These are phyloP conservation scores for Etheostoma spectabile DNA, from an alignment of 2,113 vertebrate genomes.

Conservation along the genomic window DNA sequence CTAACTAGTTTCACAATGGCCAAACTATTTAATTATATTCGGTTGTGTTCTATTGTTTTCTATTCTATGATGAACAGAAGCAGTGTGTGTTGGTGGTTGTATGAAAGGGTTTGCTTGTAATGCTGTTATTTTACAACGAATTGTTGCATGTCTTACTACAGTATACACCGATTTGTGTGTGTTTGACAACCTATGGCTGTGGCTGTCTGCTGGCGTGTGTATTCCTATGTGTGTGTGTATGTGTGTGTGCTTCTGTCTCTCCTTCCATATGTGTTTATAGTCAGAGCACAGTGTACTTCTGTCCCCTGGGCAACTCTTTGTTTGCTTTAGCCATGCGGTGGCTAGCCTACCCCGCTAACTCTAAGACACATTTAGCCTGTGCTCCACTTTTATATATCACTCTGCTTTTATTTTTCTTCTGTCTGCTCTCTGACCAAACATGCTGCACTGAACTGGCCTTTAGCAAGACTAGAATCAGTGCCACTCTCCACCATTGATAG, in stretches of 20 bases:
- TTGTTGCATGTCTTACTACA: background rate
- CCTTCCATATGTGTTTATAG: constrained; percentile 53
- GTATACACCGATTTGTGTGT: background rate
- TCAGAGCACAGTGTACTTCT: constrained; percentile 63
- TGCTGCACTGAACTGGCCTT: constrained; percentile 56
- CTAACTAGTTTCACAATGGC: background rate
- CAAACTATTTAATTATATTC: background rate
- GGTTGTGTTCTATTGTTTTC: background rate
- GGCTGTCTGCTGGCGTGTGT: constrained; percentile 10
- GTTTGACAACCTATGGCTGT: background rate
- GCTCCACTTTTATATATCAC: constrained; percentile 83
- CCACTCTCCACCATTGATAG: constrained; percentile 61
- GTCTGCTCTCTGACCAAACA: constrained; percentile 70
- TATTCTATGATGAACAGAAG: background rate
- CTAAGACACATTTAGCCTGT: constrained; percentile 83
- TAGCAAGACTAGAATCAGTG: constrained; percentile 47
- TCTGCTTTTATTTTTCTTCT: constrained; percentile 78
- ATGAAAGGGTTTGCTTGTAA: background rate
- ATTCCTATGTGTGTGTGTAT: background rate
- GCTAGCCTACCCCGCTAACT: constrained; percentile 82
- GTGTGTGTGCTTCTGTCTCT: constrained; percentile 23
- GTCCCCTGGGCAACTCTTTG: constrained; percentile 83
- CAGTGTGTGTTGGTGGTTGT: background rate
- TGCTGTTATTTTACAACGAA: background rate
- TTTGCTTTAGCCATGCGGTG: constrained; percentile 85